phyloP scores from a whole-genome alignment of 1,140 invertebrate species.

The Rhagoletis zephyria region DNA sequence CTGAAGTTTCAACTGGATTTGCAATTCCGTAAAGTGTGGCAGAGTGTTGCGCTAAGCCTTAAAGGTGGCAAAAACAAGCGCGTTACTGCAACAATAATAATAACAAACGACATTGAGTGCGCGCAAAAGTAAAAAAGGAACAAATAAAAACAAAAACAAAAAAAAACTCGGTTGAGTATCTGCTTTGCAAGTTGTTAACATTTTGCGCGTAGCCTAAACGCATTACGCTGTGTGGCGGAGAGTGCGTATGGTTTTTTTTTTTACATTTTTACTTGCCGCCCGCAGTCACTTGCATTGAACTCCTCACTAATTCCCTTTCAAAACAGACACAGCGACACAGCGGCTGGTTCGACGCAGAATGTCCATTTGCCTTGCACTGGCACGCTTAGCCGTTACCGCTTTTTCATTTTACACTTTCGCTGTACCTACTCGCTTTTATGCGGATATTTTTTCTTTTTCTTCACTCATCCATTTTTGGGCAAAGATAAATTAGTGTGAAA shows the following conservation, averaged over 20 bases:
- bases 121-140: too few relatives aligned
- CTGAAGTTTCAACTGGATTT: not conserved
- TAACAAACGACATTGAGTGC: not conserved
- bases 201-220: not conserved
- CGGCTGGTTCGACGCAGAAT: too few relatives aligned
- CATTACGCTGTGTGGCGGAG: not conserved
- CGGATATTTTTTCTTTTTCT: not conserved
- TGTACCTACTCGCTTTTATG: too few relatives aligned
- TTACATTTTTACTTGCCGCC: not conserved
- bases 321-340: not conserved
- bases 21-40: conserved; percentile 15
- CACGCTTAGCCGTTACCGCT: too few relatives aligned
- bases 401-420: too few relatives aligned
- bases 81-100: not conserved
- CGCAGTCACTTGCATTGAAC: not conserved
- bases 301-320: not conserved
- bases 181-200: not conserved
- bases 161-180: too few relatives aligned
- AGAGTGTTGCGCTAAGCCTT: not conserved
- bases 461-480: conserved; percentile 10
- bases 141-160: too few relatives aligned
- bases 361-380: too few relatives aligned
- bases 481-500: conserved; percentile 23
- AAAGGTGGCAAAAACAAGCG: not conserved
- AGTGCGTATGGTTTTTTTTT: not conserved